Conservation (phyloP, 1,140 invertebrate genomes). For the Drosophila kikkawai region DNA sequence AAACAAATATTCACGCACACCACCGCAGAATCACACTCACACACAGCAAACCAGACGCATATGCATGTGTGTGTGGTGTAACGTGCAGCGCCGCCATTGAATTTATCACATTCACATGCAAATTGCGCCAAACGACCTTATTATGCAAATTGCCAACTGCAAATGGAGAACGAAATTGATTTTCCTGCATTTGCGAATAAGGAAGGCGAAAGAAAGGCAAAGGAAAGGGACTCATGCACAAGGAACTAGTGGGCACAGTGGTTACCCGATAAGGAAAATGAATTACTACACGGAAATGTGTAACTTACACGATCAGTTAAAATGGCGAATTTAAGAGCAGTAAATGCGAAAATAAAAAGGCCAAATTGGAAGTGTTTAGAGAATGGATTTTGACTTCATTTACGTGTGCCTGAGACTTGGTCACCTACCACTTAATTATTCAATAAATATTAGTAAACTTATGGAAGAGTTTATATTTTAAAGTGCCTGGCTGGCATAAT, state of each 20-base stretch:
- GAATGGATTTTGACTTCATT: not conserved
- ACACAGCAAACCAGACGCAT: slow-evolving; percentile 25
- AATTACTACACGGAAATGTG: slow-evolving; percentile 49
- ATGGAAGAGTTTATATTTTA: not conserved
- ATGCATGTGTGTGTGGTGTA: slow-evolving; percentile 38
- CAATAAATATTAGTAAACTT: not conserved
- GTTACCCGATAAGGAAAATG: slow-evolving; percentile 43
- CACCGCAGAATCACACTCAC: slow-evolving; percentile 16
- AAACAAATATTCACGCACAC: slow-evolving; percentile 67
- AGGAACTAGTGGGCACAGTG: slow-evolving; percentile 44
- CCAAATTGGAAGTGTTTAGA: not conserved
- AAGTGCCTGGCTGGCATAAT: too few relatives aligned
- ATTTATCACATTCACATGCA: slow-evolving; percentile 85
- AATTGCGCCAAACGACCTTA: slow-evolving; percentile 85
- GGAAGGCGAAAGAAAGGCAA: slow-evolving; percentile 18
- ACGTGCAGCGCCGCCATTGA: slow-evolving; percentile 69
- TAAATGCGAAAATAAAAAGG: slow-evolving; percentile 13
- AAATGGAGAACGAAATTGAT: slow-evolving; percentile 85
- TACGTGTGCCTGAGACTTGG: not conserved
- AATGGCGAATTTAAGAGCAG: not conserved
- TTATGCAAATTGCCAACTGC: slow-evolving; percentile 85
- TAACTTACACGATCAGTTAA: slow-evolving; percentile 47
- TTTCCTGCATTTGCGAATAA: slow-evolving; percentile 76
- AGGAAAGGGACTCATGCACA: slow-evolving; percentile 21
- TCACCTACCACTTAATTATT: not conserved